A percentile compares a stretch with the other conserved stretches of the same genome.
Evolutionary conservation across 2,113 vertebrate genomes (phyloP).

Genomic region (Brienomyrus longianalis): DNA sequence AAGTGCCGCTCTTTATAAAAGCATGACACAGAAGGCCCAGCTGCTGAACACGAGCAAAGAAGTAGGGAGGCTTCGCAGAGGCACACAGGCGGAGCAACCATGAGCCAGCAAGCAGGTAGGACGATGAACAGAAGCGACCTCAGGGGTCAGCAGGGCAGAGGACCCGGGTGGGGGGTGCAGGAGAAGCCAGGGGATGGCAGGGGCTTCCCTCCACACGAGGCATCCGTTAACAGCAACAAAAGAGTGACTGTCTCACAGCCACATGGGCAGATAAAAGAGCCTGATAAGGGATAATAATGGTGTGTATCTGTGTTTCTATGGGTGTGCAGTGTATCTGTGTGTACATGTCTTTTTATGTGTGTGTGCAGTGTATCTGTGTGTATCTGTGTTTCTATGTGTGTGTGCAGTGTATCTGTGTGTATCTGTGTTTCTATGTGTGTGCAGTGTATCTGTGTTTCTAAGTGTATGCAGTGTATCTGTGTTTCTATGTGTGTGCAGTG

Average conservation of each 20-base stretch:
- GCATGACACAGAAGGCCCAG: background rate
- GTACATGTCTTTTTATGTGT: background rate
- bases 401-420: too few relatives aligned
- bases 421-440: too few relatives aligned
- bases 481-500: too few relatives aligned
- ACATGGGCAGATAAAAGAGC: background rate
- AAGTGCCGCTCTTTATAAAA: slow-evolving; percentile 1
- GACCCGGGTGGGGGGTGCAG: background rate
- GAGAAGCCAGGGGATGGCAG: background rate
- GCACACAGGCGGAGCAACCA: background rate
- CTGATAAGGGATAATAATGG: background rate
- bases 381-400: background rate
- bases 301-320: background rate
- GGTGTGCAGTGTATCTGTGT: background rate
- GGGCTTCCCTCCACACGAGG: background rate
- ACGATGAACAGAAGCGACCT: background rate
- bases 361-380: background rate
- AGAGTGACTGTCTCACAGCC: background rate
- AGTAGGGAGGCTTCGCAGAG: background rate
- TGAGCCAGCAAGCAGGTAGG: background rate
- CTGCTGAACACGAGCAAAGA: background rate
- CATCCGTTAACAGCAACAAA: background rate
- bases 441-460: background rate
- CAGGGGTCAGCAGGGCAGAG: background rate
- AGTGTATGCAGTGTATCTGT: too few relatives aligned